Conservation (phyloP, 2,113 vertebrate genomes). For the Osmerus eperlanus region DNA sequence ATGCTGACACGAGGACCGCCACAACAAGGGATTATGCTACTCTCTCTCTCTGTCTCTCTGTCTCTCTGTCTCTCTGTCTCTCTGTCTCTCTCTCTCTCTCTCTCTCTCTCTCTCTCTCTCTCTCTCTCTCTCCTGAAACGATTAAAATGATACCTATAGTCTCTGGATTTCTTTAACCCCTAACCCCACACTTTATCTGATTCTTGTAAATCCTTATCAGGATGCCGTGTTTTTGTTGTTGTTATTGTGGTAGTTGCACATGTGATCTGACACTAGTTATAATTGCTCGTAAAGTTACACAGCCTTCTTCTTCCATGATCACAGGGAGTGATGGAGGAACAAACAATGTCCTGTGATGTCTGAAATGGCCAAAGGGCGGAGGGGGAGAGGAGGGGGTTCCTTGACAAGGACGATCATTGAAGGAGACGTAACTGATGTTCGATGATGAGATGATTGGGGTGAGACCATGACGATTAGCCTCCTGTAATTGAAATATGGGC, state of each 20-base stretch:
- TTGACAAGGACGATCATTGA: conserved; percentile 46
- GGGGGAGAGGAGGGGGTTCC: no score
- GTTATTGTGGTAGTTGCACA: no score
- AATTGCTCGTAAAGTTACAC: no score
- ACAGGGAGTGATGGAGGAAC: conserved; percentile 56
- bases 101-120: conserved; percentile 28
- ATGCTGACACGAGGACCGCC: conserved; percentile 42
- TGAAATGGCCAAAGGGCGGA: no score
- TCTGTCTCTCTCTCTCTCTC: conserved; percentile 12
- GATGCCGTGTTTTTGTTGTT: conserved; percentile 1
- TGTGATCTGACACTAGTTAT: no score
- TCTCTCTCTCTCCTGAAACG: conserved; percentile 57
- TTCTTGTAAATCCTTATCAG: conserved; percentile 44
- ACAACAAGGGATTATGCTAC: conserved; percentile 61
- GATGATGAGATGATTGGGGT: conserved; percentile 59
- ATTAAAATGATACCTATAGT: conserved; percentile 67
- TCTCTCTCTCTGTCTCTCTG: conserved; percentile 33
- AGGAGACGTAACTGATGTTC: conserved; percentile 65
- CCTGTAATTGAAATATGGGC: neutral
- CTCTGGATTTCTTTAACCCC: conserved; percentile 36
- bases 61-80: no score
- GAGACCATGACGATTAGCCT: conserved; percentile 67
- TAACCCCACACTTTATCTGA: conserved; percentile 14
- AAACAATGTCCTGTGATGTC: conserved; percentile 40
- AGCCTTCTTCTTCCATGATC: no score